These are phyloP conservation scores for Pheosia tremula DNA, from an alignment of 2,888 invertebrate genomes.

Conservation along the genomic window DNA sequence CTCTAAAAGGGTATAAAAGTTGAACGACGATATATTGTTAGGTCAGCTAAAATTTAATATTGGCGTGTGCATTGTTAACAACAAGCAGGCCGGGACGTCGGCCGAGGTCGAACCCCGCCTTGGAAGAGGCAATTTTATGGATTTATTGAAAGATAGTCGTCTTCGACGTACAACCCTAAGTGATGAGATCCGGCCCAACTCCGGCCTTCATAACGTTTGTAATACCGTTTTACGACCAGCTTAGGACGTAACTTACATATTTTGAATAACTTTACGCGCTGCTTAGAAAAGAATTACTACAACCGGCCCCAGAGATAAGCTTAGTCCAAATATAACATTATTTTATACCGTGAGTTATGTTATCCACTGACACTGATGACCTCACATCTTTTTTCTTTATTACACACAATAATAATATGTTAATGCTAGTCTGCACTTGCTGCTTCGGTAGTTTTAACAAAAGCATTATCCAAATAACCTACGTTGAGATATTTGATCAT, in stretches of 20 bases:
- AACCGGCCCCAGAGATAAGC: constrained; percentile 60
- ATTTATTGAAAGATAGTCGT: constrained; percentile 75
- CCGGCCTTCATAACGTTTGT: constrained; percentile 77
- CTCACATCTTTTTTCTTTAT: constrained; percentile 3
- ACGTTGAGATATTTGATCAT: constrained; percentile 4
- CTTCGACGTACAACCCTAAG: constrained; percentile 71
- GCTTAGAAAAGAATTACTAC: constrained; percentile 72
- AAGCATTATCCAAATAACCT: too few relatives aligned
- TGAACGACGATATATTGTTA: constrained; percentile 71
- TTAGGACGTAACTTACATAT: constrained; percentile 76
- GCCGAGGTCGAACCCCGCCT: constrained; percentile 49
- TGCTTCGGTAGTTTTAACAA: too few relatives aligned
- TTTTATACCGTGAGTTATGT: constrained; percentile 33
- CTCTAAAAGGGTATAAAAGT: constrained; percentile 66
- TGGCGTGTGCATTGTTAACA: constrained; percentile 68
- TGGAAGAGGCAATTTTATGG: constrained; percentile 70
- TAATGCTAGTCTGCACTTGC: too few relatives aligned
- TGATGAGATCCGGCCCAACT: constrained; percentile 78
- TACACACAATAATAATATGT: too few relatives aligned
- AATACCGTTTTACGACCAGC: constrained; percentile 80
- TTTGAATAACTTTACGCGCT: constrained; percentile 78
- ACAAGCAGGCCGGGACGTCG: constrained; percentile 47
- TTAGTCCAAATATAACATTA: constrained; percentile 17
- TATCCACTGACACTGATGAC: constrained; percentile 11
- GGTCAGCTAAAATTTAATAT: constrained; percentile 70